phyloP scores from a whole-genome alignment of 2,113 vertebrate genomes.

The Melanotaenia duboulayi region DNA sequence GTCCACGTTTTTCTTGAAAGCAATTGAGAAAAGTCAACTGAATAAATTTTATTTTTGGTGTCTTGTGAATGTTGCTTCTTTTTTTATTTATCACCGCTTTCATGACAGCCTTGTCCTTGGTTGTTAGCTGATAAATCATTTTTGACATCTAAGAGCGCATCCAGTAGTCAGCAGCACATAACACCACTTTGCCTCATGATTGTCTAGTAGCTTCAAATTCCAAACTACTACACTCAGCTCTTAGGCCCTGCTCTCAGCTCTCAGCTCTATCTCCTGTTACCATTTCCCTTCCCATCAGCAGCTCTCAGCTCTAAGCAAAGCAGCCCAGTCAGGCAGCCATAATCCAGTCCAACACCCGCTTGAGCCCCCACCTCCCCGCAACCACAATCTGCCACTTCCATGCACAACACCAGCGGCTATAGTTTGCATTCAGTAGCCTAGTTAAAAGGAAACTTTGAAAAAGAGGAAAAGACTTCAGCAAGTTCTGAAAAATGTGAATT shows the following conservation, averaged over 20 bases:
- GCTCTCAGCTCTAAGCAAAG: slow-evolving; percentile 28
- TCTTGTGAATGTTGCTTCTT: background rate
- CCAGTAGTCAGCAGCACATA: background rate
- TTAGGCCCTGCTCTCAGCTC: background rate
- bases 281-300: slow-evolving; percentile 29
- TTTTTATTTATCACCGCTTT: background rate
- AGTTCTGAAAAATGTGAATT: background rate
- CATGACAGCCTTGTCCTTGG: background rate
- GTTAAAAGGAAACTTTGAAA: slow-evolving; percentile 1
- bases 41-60: background rate
- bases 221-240: slow-evolving; percentile 6
- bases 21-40: background rate
- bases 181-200: background rate
- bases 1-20: background rate
- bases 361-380: background rate
- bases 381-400: slow-evolving; percentile 11
- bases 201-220: slow-evolving; percentile 7
- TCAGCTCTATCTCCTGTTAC: slow-evolving; percentile 4
- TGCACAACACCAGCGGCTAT: slow-evolving; percentile 29
- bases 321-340: slow-evolving; percentile 43
- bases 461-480: background rate
- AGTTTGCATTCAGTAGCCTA: background rate
- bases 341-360: slow-evolving; percentile 39
- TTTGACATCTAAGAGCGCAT: background rate
- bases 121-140: background rate